Conservation (phyloP, 2,113 vertebrate species). For the Lonchura striata region DNA sequence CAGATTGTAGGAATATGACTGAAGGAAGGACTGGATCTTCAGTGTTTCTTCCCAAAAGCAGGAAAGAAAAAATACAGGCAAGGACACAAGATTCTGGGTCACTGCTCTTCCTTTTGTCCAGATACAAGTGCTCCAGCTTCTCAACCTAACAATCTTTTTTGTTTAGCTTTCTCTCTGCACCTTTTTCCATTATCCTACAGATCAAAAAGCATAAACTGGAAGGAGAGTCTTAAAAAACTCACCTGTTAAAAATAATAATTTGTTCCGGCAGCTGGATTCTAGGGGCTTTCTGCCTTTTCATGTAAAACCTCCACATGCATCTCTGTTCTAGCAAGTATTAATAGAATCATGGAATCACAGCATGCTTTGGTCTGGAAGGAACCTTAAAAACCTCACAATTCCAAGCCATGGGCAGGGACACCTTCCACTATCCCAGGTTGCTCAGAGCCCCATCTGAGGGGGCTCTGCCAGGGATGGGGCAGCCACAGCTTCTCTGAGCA, state of each 20-base stretch:
- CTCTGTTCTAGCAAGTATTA: neutral
- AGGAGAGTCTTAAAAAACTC: neutral
- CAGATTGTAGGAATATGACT: neutral
- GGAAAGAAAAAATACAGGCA: neutral
- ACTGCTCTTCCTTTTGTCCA: neutral
- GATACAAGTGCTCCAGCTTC: neutral
- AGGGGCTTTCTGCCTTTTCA: neutral
- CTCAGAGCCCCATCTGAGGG: neutral
- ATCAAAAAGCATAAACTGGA: neutral
- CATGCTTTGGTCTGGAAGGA: neutral
- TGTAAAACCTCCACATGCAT: neutral
- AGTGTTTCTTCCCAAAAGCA: neutral
- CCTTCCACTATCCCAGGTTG: accelerated
- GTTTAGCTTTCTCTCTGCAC: neutral
- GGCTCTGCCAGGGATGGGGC: accelerated
- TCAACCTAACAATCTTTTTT: neutral
- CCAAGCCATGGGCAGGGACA: neutral
- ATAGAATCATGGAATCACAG: neutral
- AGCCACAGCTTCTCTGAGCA: neutral
- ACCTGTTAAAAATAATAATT: neutral
- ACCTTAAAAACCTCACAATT: neutral
- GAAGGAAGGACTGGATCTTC: neutral
- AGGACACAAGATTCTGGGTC: neutral
- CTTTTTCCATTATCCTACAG: neutral
- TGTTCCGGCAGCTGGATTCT: neutral